Base-by-base conservation (phyloP, 2,888 invertebrate species). In the Ferdinandea cuprea region DNA sequence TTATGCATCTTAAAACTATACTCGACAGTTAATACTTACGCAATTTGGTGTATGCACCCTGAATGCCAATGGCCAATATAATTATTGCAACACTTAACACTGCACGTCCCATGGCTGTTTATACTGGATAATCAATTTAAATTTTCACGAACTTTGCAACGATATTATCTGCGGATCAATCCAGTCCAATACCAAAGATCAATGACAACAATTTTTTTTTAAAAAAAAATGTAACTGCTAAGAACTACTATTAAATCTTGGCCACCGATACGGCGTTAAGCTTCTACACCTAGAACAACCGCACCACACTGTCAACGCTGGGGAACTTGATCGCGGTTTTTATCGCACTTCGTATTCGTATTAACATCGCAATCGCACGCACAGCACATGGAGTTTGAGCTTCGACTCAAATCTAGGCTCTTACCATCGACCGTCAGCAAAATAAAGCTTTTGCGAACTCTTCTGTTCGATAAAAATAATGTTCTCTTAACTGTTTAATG, bases 271-370 rank as follows among this genome's bases (percentile, higher is more conserved):
- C 19, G 17, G 21, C 17, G 8, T 44, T 21, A 56, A 48, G 35
- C 61, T 68, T 65, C 42, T 65, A 56, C 61, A 58, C 28, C 28
- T 69, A 69, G 80, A 80, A 65, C 30, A 50, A 50, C 69, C 63
- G 42, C 58, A 69, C 58, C n/a, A 25, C 7, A 72, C 80, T 80
- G 58, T 37, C 13, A 28, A 11, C 44, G 25, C 21, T 30, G 21
- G 28, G n/a, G 15, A 9, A 44, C 2, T 63, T 59, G 74, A 0
- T 2, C 32, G 44, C 30, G 35, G 80, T 63, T 74, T 80, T 80
- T 80, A 80, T 80, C 46, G 37, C 63, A 80, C 50, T 25, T 25
- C 25, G 25, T 3, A 25, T 25, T 25, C 5, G 3, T 5, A 25
- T 25, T 25, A n/a, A n/a, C n/a, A n/a, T n/a, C n/a, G n/a, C n/a